Conservation (phyloP, 1,140 invertebrate genomes). For the Lutraria rhynchaena region DNA sequence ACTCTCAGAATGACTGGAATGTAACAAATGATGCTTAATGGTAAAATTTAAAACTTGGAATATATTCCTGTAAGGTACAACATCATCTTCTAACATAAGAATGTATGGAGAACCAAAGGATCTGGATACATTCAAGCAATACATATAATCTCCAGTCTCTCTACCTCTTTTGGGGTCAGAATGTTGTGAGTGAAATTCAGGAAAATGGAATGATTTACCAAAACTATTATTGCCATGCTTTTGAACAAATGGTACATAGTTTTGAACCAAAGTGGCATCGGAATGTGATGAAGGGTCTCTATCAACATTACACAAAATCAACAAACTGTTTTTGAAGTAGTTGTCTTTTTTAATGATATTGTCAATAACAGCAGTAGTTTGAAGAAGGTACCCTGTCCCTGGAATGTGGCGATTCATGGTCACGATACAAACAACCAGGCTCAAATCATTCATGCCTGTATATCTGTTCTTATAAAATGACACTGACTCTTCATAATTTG, state of each 20-base stretch:
- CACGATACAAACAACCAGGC: constrained; percentile 45
- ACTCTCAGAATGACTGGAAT: constrained; percentile 9
- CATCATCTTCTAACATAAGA: constrained; percentile 68
- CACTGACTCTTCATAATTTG: neutral
- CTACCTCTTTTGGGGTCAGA: neutral
- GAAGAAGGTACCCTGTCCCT: constrained; percentile 49
- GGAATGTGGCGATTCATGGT: constrained; percentile 3
- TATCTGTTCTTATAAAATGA: neutral
- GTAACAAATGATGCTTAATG: constrained; percentile 23
- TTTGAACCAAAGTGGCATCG: constrained; percentile 55
- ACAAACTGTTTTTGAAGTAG: constrained; percentile 37
- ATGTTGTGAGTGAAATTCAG: neutral
- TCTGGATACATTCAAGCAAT: constrained; percentile 60
- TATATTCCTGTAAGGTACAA: constrained; percentile 55
- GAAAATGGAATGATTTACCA: neutral
- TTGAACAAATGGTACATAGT: constrained; percentile 60
- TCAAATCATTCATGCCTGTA: neutral
- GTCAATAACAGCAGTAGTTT: constrained; percentile 56
- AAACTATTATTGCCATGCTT: constrained; percentile 54
- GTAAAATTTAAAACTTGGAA: constrained; percentile 51
- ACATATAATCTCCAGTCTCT: constrained; percentile 63
- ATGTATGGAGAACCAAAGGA: constrained; percentile 47
- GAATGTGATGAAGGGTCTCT: constrained; percentile 33
- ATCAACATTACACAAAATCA: constrained; percentile 66
- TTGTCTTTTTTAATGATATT: constrained; percentile 46